These are phyloP conservation scores for Elephas maximus DNA, from an alignment of 2,113 vertebrate species.

Conservation along the genomic window DNA sequence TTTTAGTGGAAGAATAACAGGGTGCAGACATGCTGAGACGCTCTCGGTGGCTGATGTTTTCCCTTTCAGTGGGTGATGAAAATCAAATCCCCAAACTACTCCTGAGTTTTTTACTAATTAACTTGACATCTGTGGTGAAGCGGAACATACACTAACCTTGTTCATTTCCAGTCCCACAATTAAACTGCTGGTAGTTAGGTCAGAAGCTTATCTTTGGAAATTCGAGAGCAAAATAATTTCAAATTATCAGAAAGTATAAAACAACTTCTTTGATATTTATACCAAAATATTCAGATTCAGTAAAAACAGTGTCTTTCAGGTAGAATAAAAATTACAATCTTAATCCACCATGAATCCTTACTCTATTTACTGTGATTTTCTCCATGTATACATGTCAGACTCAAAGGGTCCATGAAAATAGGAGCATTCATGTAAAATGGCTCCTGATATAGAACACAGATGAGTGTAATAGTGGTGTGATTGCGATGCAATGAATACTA, in stretches of 20 bases:
- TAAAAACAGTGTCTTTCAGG: constrained; percentile 22
- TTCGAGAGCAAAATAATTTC: constrained; percentile 66
- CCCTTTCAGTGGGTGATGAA: constrained; percentile 59
- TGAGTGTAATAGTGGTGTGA: background rate
- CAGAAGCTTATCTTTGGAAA: constrained; percentile 66
- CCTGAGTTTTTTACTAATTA: constrained; percentile 72
- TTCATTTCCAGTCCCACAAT: constrained; percentile 59
- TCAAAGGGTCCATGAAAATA: constrained; percentile 63
- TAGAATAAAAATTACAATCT: constrained; percentile 8
- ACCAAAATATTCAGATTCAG: constrained; percentile 39
- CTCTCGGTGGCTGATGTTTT: constrained; percentile 53
- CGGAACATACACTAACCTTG: constrained; percentile 58
- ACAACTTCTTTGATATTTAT: constrained; percentile 43
- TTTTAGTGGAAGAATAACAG: constrained; percentile 70
- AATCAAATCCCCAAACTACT: constrained; percentile 66
- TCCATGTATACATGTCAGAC: background rate
- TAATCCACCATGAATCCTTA: constrained; percentile 17
- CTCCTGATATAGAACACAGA: constrained; percentile 16
- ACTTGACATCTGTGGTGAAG: constrained; percentile 70
- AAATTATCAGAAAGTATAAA: constrained; percentile 55
- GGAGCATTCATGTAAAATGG: constrained; percentile 21
- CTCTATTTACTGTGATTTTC: constrained; percentile 43
- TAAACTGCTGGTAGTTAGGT: constrained; percentile 71
- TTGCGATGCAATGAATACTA: constrained; percentile 17
- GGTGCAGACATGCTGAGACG: constrained; percentile 39